phyloP scores from a whole-genome alignment of 2,888 invertebrate species.

The Drosophila anomalata region DNA sequence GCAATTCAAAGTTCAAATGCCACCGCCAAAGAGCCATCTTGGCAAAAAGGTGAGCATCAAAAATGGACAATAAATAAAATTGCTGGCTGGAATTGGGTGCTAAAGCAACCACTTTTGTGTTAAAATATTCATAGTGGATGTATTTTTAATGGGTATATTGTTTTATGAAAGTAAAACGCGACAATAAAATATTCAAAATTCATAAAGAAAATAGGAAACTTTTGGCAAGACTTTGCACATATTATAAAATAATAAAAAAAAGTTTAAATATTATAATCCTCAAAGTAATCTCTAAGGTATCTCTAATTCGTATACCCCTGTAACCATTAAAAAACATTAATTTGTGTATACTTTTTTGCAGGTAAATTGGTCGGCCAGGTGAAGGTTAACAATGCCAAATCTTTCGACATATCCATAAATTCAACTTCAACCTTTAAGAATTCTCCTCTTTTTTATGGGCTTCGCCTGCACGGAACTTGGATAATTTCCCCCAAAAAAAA shows the following conservation, averaged over 20 bases:
- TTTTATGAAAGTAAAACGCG: not conserved
- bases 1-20: slow-evolving; percentile 42
- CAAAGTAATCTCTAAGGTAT: not conserved
- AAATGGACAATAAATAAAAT: slow-evolving; percentile 48
- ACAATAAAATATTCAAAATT: not conserved
- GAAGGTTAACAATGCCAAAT: slow-evolving; percentile 33
- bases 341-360: slow-evolving; percentile 13
- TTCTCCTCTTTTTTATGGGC: not conserved
- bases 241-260: no score
- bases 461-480: not conserved
- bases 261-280: not conserved
- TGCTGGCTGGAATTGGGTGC: slow-evolving; percentile 32
- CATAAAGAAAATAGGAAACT: not conserved
- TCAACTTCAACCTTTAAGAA: slow-evolving; percentile 38
- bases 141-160: not conserved
- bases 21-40: not conserved
- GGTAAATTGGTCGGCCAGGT: slow-evolving; percentile 23
- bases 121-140: slow-evolving; percentile 18
- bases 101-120: slow-evolving; percentile 29
- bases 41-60: slow-evolving; percentile 15
- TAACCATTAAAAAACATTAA: not conserved
- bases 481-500: not conserved
- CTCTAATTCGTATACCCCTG: not conserved
- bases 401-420: slow-evolving; percentile 53
- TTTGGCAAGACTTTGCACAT: not conserved